Conservation (phyloP, 2,888 invertebrate species). For the Pheosia gnoma region DNA sequence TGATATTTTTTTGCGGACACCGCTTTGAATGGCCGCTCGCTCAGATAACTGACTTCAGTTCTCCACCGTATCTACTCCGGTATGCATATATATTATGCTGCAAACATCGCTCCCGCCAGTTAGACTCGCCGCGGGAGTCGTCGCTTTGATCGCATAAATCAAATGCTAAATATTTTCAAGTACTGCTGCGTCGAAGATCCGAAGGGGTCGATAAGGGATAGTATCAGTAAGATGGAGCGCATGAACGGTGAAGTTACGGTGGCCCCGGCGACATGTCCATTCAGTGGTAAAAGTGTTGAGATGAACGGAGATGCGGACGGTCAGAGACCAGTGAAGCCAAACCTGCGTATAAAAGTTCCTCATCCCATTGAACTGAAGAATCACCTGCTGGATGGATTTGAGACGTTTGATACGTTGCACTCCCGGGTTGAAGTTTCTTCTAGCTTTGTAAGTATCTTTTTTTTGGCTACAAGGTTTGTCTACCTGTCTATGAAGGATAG, state of each 20-base stretch:
- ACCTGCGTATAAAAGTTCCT: constrained; percentile 69
- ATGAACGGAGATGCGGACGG: constrained; percentile 45
- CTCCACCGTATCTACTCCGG: constrained; percentile 53
- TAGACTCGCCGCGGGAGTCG: constrained; percentile 39
- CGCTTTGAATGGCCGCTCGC: constrained; percentile 50
- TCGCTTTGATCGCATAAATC: constrained; percentile 29
- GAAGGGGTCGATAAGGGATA: constrained; percentile 37
- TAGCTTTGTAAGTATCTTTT: constrained; percentile 59
- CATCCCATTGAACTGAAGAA: constrained; percentile 70
- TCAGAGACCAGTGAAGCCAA: constrained; percentile 58
- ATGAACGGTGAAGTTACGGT: constrained; percentile 52
- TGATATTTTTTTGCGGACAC: constrained; percentile 60
- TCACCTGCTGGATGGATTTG: constrained; percentile 50
- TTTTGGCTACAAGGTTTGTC: not conserved
- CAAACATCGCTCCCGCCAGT: constrained; percentile 48
- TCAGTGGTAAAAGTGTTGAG: constrained; percentile 62
- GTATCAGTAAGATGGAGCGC: constrained; percentile 51
- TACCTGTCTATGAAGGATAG: too few relatives aligned
- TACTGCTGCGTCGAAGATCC: constrained; percentile 47
- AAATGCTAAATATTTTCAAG: constrained; percentile 53
- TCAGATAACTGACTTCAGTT: constrained; percentile 59
- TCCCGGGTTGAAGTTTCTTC: constrained; percentile 57
- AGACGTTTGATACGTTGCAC: constrained; percentile 66
- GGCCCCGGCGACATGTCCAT: constrained; percentile 53
- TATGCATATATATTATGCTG: constrained; percentile 70